These are phyloP conservation scores for Perca flavescens DNA, from an alignment of 2,113 vertebrate genomes.

Conservation along the genomic window DNA sequence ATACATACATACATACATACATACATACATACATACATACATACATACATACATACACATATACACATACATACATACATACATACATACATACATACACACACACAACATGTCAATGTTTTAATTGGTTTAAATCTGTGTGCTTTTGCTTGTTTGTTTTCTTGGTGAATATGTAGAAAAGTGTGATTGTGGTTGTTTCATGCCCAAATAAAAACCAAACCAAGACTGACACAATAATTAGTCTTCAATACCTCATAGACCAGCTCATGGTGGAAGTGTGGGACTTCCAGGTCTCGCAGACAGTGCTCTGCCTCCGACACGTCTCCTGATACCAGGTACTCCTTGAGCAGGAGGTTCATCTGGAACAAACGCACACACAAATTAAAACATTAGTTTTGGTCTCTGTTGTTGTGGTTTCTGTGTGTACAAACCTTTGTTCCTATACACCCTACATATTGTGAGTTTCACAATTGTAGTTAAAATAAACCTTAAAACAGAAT, in stretches of 20 bases:
- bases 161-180: not conserved
- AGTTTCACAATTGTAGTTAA: not conserved
- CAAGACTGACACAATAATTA: not conserved
- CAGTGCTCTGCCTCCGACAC: slow-evolving; percentile 87
- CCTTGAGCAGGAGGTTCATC: slow-evolving; percentile 90
- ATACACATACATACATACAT: too few relatives aligned
- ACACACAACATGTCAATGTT: too few relatives aligned
- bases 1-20: too few relatives aligned
- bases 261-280: slow-evolving; percentile 93
- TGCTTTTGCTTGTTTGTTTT: not conserved
- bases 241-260: slow-evolving; percentile 87
- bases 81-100: too few relatives aligned
- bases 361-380: slow-evolving; percentile 56
- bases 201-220: not conserved
- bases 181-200: not conserved
- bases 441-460: not conserved
- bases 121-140: too few relatives aligned
- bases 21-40: too few relatives aligned
- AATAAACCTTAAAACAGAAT: not conserved
- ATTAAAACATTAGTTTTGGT: not conserved
- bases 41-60: too few relatives aligned
- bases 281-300: slow-evolving; percentile 89
- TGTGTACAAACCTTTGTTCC: not conserved
- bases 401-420: not conserved
- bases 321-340: slow-evolving; percentile 89